Evolutionary conservation across 2,797 vertebrate genomes (phyloP).

Genomic region (Mycteria americana): DNA sequence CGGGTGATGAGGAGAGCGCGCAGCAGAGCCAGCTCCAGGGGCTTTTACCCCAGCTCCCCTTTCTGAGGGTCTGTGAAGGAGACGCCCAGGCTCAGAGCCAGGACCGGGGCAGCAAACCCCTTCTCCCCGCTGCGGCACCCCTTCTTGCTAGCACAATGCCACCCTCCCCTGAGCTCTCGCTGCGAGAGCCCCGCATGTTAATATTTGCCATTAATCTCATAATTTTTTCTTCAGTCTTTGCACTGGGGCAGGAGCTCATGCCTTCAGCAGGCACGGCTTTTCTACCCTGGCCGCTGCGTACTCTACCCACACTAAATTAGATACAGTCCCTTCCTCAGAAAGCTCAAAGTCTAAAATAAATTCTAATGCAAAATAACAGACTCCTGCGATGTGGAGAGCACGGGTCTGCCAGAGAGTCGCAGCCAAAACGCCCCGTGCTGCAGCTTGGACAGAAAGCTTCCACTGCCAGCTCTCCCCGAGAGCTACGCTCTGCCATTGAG

Average conservation of each 20-base stretch:
- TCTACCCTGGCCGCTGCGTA: not conserved
- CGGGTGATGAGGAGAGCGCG: rapidly evolving
- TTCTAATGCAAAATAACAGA: not conserved
- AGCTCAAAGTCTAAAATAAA: not conserved
- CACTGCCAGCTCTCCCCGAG: not conserved
- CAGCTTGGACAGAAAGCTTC: not conserved
- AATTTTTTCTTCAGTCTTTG: not conserved
- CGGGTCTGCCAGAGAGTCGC: not conserved
- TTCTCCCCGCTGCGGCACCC: not conserved
- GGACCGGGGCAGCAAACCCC: not conserved
- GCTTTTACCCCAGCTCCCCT: not conserved
- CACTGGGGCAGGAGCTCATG: not conserved
- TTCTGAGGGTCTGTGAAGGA: not conserved
- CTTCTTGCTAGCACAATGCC: not conserved
- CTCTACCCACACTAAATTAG: not conserved
- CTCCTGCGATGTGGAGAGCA: not conserved
- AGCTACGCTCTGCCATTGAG: not conserved
- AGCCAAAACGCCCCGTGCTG: not conserved
- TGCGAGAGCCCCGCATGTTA: rapidly evolving
- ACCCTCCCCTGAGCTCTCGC: not conserved
- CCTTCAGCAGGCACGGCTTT: not conserved
- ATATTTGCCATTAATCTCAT: not conserved
- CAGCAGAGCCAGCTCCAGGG: not conserved
- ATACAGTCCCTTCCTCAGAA: not conserved
- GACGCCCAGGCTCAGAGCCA: not conserved